Evolutionary conservation across 1,140 invertebrate genomes (phyloP), one percentile per base, ranked within the genome.

Genomic region (Oscheius sp.): DNA sequence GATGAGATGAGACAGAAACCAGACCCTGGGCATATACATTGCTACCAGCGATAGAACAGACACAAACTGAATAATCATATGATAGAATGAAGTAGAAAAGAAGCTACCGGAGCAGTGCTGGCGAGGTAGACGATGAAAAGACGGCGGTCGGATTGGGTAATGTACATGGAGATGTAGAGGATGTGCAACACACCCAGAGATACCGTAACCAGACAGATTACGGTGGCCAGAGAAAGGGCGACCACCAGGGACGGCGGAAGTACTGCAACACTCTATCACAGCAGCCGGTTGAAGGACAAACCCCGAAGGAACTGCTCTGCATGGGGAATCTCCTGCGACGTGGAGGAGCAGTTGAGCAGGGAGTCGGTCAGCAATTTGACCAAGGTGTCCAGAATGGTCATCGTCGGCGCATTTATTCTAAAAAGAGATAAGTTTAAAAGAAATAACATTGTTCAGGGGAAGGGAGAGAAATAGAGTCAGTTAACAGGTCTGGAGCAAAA

Each of bases 1-100:
- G 36, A 83, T 59, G n/a, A 81, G 68, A 69, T 83, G 76, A 1
- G 76, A 72, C 7, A 81, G 45, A 68, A 81, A 80, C 80, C 81
- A 81, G 31, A 77, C 76, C 45, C 80, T 38, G 29, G 80, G 80
- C 76, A 81, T 81, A 58, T 76, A 81, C 75, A 81, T 73, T n/a
- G 80, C 61, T 1, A 77, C 73, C 20, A 83, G 49, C 2, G 79
- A 67, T 31, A 78, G 68, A 31, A 72, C 32, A 1, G 79, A 81
- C 20, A 83, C 75, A 42, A 82, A 79, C 66, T 75, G 69, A 72
- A 63, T 28, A 10, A 23, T 38, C 4, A 32, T 20, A 0, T 0
- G 31, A 18, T 31, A 38, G 10, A 62, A 4, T 28, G n/a, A 18
- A 31, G 18, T 23, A 3, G 34, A 1, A 1, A 18, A 20, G 2